These are phyloP conservation scores for Schizopygopsis pylzovi DNA, from an alignment of 2,797 vertebrate species.

Conservation along the genomic window DNA sequence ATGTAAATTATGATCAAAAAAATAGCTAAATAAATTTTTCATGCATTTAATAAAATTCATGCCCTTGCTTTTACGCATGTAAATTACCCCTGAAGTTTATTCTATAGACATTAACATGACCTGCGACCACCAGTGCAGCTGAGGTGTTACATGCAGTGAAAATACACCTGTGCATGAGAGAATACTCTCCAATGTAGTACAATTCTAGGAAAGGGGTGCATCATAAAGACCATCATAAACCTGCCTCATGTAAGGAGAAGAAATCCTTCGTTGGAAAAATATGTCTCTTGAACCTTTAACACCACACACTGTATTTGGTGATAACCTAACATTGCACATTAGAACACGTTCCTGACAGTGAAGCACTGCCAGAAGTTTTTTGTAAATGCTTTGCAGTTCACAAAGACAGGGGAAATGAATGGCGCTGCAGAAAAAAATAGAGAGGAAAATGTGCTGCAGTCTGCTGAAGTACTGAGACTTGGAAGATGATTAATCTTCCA, in stretches of 20 bases:
- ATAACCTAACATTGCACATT: not conserved
- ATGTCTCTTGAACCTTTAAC: not conserved
- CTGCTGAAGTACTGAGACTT: constrained; percentile 17
- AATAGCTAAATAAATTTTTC: not conserved
- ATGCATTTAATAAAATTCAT: not conserved
- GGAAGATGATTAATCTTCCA: constrained; percentile 31
- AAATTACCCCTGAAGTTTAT: not conserved
- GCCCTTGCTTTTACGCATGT: not conserved
- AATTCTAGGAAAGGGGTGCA: not conserved
- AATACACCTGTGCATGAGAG: not conserved
- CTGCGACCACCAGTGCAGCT: not conserved
- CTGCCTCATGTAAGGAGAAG: not conserved
- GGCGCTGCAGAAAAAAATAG: not conserved
- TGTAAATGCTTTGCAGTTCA: not conserved
- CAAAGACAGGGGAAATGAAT: constrained; percentile 8
- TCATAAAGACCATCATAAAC: constrained; percentile 15
- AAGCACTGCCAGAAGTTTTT: not conserved
- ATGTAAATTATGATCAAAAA: not conserved
- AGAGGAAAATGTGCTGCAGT: not conserved
- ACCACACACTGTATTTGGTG: not conserved
- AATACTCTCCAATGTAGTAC: not conserved
- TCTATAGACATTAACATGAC: not conserved
- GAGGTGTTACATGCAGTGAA: not conserved
- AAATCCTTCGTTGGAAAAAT: constrained; percentile 14
- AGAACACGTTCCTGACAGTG: not conserved